Evolutionary conservation across 2,113 vertebrate species (phyloP), one percentile per base, ranked within the genome.

Genomic region (Leuciscus idus): DNA sequence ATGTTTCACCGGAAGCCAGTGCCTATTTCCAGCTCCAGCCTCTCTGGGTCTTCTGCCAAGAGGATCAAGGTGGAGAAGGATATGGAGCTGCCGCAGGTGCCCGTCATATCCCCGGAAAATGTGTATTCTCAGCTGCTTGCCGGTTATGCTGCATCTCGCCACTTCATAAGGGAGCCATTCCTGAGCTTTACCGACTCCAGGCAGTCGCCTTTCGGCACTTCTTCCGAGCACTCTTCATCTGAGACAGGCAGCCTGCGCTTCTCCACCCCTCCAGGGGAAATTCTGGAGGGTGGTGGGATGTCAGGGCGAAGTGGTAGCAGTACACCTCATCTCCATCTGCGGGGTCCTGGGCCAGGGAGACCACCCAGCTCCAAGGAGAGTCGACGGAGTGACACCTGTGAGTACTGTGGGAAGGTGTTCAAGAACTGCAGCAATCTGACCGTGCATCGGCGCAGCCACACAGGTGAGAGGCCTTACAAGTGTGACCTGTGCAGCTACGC

Each of bases 361-460:
- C 98, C 98, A 55, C 98, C 98, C 33, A 98, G 98, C 90, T 99
- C 98, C 87, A 99, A 99, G 95, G 98, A 99, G 89, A 95, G 96
- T 89, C 95, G 97, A 55, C 95, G 98, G 90, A 99, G 97, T 76
- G 98, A 99, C 95, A 99, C 98, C 68, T 99, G 98, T 87, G 98
- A 99, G 93, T 99, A 95, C 96, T 99, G 98, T 93, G 98, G 98
- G 93, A 99, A 99, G 93, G 96, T 99, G 92, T 99, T 99, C 96
- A 99, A 99, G 96, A 99, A 99, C 98, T 99, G 98, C 97, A 99
- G 98, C 96, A 99, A 99, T 95, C 95, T 99, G 93, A 99, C 98
- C 78, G 98, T 99, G 91, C 98, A 99, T 93, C 96, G 98, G 70
- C 96, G 98, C 92, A 99, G 98, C 95, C 98, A 99, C 97, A 99